Percentiles rank a stretch among this genome's conserved stretches.
These are phyloP conservation scores for Amorpha juglandis DNA, from an alignment of 2,888 invertebrate genomes.

Conservation along the genomic window DNA sequence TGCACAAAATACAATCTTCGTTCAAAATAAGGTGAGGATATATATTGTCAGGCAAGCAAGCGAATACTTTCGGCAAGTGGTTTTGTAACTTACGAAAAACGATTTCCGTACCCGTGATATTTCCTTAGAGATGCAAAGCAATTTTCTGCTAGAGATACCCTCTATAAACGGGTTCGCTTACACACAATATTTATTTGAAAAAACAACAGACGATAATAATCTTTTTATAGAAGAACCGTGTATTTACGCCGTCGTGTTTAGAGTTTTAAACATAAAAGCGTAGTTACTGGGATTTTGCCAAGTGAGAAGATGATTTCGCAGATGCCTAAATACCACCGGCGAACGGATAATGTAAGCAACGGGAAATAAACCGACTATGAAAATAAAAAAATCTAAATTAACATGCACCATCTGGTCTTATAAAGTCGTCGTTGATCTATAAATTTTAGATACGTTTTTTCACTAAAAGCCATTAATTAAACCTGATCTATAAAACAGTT, in stretches of 20 bases:
- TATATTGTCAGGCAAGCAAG: not conserved
- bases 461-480: slow-evolving; percentile 35
- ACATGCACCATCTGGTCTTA: slow-evolving; percentile 56
- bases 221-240: slow-evolving; percentile 37
- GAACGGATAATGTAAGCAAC: slow-evolving; percentile 46
- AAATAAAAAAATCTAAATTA: slow-evolving; percentile 48
- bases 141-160: slow-evolving; percentile 79
- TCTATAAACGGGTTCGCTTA: slow-evolving; percentile 68
- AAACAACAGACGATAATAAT: slow-evolving; percentile 47
- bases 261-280: slow-evolving; percentile 35
- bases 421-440: slow-evolving; percentile 51
- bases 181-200: slow-evolving; percentile 61
- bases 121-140: slow-evolving; percentile 81
- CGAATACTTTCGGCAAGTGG: slow-evolving; percentile 56
- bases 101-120: slow-evolving; percentile 69
- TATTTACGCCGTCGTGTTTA: slow-evolving; percentile 29
- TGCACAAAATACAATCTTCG: slow-evolving; percentile 3
- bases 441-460: slow-evolving; percentile 37
- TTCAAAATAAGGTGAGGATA: slow-evolving; percentile 4
- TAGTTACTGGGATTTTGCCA: slow-evolving; percentile 23
- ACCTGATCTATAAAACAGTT: slow-evolving; percentile 4
- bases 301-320: slow-evolving; percentile 27
- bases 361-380: slow-evolving; percentile 38
- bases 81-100: slow-evolving; percentile 65
- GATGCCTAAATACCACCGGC: slow-evolving; percentile 27